Percentiles rank a stretch among this genome's conserved stretches.
Conservation (phyloP, 30 jellyfish, hydroid and myxozoan genomes). For the Clytia hemisphaerica region DNA sequence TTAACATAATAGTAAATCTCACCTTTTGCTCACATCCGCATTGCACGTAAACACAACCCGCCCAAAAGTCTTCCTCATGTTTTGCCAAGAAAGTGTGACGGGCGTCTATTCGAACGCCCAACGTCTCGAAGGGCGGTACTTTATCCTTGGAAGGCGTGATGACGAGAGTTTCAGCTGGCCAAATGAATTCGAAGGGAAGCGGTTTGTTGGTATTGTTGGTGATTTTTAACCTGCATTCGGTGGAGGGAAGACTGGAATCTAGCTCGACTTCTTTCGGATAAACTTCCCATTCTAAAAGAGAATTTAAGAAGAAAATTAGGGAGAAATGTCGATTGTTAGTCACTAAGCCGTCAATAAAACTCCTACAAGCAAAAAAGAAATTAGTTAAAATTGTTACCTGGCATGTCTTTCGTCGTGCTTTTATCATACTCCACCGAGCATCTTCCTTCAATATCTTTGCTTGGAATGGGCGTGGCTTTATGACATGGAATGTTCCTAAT, state of each 20-base stretch:
- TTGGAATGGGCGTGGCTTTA: no score
- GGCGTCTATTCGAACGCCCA: slow-evolving; percentile 53
- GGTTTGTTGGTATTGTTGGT: not conserved
- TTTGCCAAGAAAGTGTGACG: slow-evolving; percentile 59
- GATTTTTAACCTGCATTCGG: not conserved
- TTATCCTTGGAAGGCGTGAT: slow-evolving; percentile 80
- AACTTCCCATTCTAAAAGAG: no score
- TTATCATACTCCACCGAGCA: no score
- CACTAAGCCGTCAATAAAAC: no score
- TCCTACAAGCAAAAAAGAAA: no score
- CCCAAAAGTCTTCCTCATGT: slow-evolving; percentile 76
- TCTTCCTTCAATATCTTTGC: no score
- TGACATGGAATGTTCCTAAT: no score
- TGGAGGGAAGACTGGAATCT: not conserved
- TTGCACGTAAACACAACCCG: slow-evolving; percentile 69
- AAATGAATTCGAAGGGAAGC: slow-evolving; percentile 59
- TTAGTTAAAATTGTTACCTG: no score
- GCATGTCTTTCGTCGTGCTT: no score
- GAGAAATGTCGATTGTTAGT: no score
- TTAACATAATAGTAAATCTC: no score
- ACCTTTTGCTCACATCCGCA: slow-evolving; percentile 83
- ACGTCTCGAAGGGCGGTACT: slow-evolving; percentile 70
- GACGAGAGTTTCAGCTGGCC: slow-evolving; percentile 84
- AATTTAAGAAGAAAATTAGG: no score
- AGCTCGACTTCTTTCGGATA: slow-evolving; percentile 14